These are phyloP conservation scores for Heterochromis multidens DNA, from an alignment of 2,113 vertebrate species.

Conservation along the genomic window DNA sequence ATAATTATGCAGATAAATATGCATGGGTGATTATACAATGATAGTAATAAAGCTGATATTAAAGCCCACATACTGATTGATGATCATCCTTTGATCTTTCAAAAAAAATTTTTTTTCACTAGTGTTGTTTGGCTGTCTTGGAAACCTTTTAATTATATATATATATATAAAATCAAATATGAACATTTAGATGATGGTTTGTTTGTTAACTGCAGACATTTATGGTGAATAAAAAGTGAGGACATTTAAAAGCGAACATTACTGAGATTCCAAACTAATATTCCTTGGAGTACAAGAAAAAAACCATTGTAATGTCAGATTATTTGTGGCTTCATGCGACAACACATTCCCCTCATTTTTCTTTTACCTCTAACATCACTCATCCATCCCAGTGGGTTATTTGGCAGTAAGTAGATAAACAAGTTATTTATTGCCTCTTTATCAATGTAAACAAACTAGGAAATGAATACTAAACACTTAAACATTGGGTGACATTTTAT, in stretches of 20 bases:
- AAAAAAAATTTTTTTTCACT: too few relatives aligned
- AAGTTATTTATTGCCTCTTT: slow-evolving; percentile 28
- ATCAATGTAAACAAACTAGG: slow-evolving; percentile 19
- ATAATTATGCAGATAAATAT: not conserved
- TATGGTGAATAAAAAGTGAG: not conserved
- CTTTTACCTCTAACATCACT: not conserved
- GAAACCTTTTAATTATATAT: not conserved
- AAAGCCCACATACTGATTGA: not conserved
- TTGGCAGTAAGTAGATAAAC: slow-evolving; percentile 21
- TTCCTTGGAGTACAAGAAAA: not conserved
- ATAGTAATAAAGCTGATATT: not conserved
- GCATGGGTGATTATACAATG: not conserved
- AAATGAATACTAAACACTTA: slow-evolving; percentile 44
- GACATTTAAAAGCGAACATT: not conserved
- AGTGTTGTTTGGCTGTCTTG: not conserved
- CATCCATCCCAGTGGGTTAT: not conserved
- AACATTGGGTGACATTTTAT: slow-evolving; percentile 20
- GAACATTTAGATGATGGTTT: not conserved
- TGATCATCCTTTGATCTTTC: slow-evolving; percentile 10
- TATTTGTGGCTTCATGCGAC: not conserved
- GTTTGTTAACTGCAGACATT: not conserved
- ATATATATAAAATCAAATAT: not conserved
- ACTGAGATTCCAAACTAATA: not conserved
- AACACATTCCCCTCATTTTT: not conserved
- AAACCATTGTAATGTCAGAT: not conserved